Conservation (phyloP, 2,797 vertebrate genomes). For the Decapterus maruadsi region DNA sequence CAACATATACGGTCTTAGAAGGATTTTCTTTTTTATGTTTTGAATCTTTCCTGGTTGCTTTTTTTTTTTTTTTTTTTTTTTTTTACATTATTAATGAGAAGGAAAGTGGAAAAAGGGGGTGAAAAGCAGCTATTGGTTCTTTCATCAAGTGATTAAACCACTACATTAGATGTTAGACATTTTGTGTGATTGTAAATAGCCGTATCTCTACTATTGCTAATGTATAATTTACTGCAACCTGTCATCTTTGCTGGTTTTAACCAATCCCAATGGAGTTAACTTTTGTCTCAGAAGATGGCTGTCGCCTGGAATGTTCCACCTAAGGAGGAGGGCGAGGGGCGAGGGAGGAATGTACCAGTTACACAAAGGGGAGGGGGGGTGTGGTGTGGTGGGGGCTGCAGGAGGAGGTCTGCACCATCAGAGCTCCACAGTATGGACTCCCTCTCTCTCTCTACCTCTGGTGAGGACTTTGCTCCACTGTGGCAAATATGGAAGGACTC, state of each 20-base stretch:
- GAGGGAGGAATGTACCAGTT: constrained; percentile 78
- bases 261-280: constrained; percentile 67
- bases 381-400: constrained; percentile 8
- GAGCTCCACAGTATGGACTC: constrained; percentile 76
- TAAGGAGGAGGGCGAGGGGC: constrained; percentile 66
- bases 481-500: constrained; percentile 73
- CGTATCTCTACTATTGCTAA: constrained; percentile 63
- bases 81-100: constrained; percentile 54
- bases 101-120: constrained; percentile 23
- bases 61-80: constrained; percentile 30
- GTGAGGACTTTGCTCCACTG: constrained; percentile 65
- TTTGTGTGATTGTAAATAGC: constrained; percentile 80
- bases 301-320: constrained; percentile 80
- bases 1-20: constrained; percentile 60
- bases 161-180: constrained; percentile 63
- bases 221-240: constrained; percentile 73
- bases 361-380: constrained; percentile 37
- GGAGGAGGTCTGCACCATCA: constrained; percentile 56
- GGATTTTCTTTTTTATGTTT: constrained; percentile 51
- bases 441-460: constrained; percentile 78
- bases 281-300: constrained; percentile 80
- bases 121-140: constrained; percentile 58
- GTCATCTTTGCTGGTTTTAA: constrained; percentile 69
- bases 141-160: constrained; percentile 61
- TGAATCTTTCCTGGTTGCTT: constrained; percentile 52